Evolutionary conservation across 1,140 invertebrate species (phyloP), one percentile per base, ranked within the genome.

Genomic region (Steinernema khuongi): DNA sequence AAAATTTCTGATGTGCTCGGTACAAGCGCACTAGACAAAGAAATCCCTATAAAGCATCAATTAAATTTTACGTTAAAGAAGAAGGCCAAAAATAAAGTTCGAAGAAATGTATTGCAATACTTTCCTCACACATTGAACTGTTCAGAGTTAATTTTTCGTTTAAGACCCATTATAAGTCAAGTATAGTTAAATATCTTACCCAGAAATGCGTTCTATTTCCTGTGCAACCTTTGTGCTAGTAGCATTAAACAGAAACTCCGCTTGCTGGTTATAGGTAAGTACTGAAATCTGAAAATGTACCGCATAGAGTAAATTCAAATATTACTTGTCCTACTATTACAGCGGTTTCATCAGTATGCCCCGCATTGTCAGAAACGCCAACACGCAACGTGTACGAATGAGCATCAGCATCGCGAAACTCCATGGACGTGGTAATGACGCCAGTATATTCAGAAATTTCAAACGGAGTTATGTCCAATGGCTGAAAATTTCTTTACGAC

Each of bases 211-310:
- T 26, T 76, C 72, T 30, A 72, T 71, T 41, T 76, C 72, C 19
- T 72, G 43, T 2, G 69, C 66, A 18, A 72, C 69, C 22, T 36
- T 50, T 11, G 72, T 71, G 18, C 69, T 69, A 31, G 70, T 41
- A 32, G 71, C 70, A 66, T 72, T 41, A 31, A 76, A 76, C 0
- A 76, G 30, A 0, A 76, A 41, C 18, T 76, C 74, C 0, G 71
- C 70, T 36, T 76, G 74, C 18, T 76, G 74, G 18, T 67, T 36
- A 36, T 76, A 76, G 2, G 74, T 76, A 18, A 76, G 70, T 18
- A 76, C 74, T 0, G 74, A 73, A 1, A 76, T 74, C 71, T 75
- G 74, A 43, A 74, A 7, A 67, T n/a, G 11, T 18, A 18, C 1
- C 0, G 0, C n/a, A 50, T 70, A n/a, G 22, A 1, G 7, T 22